Conservation (phyloP, 2,888 invertebrate species). For the Stegana nigrithorax region DNA sequence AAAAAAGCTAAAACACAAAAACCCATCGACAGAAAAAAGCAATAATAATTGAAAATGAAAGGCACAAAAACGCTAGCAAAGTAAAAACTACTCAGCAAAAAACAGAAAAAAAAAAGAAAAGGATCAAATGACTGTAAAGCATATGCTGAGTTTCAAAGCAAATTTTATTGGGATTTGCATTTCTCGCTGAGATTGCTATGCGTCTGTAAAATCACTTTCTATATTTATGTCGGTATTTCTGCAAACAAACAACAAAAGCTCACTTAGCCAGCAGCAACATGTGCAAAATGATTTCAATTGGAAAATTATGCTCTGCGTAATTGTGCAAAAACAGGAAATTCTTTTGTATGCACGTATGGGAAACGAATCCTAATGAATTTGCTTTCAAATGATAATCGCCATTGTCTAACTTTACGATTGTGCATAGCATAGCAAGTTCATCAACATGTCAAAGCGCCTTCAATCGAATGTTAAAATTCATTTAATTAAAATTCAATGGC, state of each 20-base stretch:
- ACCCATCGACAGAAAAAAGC: not conserved
- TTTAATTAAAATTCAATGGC: constrained; percentile 31
- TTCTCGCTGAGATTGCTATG: not conserved
- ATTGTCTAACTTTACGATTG: not conserved
- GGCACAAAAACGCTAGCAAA: constrained; percentile 11
- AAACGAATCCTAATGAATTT: constrained; percentile 4
- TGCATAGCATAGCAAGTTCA: not conserved
- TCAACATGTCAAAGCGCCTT: constrained; percentile 19
- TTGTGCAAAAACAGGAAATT: constrained; percentile 32
- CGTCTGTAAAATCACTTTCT: not conserved
- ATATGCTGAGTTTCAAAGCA: constrained; percentile 43
- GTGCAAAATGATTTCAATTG: constrained; percentile 38
- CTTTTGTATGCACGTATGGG: constrained; percentile 9
- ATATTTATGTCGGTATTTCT: not conserved
- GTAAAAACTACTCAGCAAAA: constrained; percentile 25
- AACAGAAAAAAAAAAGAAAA: not conserved
- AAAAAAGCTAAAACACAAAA: constrained; percentile 25
- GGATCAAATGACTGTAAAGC: constrained; percentile 19
- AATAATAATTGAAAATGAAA: constrained; percentile 1
- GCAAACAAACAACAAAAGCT: not conserved
- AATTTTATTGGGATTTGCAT: constrained; percentile 13
- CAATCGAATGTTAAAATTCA: constrained; percentile 32
- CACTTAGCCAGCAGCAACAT: constrained; percentile 26
- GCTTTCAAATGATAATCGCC: not conserved
- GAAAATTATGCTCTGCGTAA: constrained; percentile 36